Base-by-base conservation (phyloP, 2,113 vertebrate species). In the Muscicapa adusta region DNA sequence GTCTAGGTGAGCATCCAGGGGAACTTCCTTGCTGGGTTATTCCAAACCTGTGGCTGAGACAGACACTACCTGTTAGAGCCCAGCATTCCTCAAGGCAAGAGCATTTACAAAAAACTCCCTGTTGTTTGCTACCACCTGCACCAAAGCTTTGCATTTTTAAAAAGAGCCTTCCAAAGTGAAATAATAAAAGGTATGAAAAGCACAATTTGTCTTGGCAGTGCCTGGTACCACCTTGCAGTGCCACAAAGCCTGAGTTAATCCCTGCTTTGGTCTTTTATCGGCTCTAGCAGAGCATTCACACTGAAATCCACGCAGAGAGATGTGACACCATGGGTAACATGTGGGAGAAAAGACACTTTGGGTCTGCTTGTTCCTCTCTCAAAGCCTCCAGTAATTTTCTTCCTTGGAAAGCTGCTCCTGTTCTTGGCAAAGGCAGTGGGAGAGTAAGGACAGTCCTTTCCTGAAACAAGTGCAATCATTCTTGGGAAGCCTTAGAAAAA, bases 391-490 rank as follows among this genome's bases (percentile, higher is more conserved):
- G 9, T 23, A 79, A 17, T 5, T 11, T 57, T 82, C 57, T 61
- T 63, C 88, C 54, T 54, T 56, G 73, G 74, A 78, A 91, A 84
- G 81, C 24, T 8, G 4, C 0, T 0, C n/a, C 50, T 66, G 60
- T 20, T 54, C 47, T 70, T 62, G 65, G 76, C 60, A 83, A 38
- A 66, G 47, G 18, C 63, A 86, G 12, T 25, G 34, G 66, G 10
- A 0, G 2, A 61, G 34, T 18, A 18, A 1, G 3, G 11, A 36
- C 0, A 26, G 63, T 7, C 54, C 33, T 58, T 36, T 16, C 40
- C 74, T 67, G 47, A 38, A 83, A 65, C 45, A 73, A 36, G 10
- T 29, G 34, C 42, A 50, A 38, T 42, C 67, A 42, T 7, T 43
- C 71, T 56, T 65, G 48, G 40, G 42, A 91, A 91, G 51, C 40